Evolutionary conservation across 1,140 invertebrate species (phyloP).

Genomic region (Sarcophaga bullata): DNA sequence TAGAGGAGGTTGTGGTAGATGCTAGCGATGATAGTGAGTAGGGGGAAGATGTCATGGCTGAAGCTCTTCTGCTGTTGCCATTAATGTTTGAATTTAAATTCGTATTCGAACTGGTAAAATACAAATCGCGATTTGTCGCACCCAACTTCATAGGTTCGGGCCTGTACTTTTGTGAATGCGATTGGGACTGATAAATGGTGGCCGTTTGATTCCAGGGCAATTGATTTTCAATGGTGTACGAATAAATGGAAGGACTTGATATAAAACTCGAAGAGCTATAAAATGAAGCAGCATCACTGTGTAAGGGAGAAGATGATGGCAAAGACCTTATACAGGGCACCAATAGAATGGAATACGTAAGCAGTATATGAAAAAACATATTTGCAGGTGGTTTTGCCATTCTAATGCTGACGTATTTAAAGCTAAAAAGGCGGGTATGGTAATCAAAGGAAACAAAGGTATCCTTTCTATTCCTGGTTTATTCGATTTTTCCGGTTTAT

Average conservation of each 20-base stretch:
- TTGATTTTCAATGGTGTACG: slow-evolving; percentile 39
- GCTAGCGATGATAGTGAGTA: too few relatives aligned
- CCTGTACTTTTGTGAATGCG: slow-evolving; percentile 44
- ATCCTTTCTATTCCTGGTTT: background rate
- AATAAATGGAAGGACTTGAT: slow-evolving; percentile 43
- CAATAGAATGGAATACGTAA: background rate
- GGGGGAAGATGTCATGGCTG: slow-evolving; percentile 13
- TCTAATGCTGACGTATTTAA: background rate
- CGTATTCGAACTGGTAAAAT: slow-evolving; percentile 52
- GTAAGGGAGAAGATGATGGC: background rate
- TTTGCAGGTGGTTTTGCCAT: slow-evolving; percentile 40
- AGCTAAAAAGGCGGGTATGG: background rate
- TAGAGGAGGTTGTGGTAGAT: background rate
- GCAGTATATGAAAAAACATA: slow-evolving; percentile 20
- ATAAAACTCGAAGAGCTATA: slow-evolving; percentile 34
- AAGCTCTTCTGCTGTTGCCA: background rate
- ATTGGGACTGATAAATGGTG: slow-evolving; percentile 45
- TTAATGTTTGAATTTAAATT: slow-evolving; percentile 29
- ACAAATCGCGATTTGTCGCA: slow-evolving; percentile 56
- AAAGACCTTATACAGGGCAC: background rate
- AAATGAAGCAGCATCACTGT: slow-evolving; percentile 21
- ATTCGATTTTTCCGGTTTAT: too few relatives aligned
- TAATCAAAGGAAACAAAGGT: background rate
- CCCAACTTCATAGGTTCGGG: slow-evolving; percentile 35
- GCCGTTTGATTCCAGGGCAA: slow-evolving; percentile 46